Evolutionary conservation across 2,888 invertebrate species (phyloP), one percentile per base, ranked within the genome.

Genomic region (Oligia latruncula): DNA sequence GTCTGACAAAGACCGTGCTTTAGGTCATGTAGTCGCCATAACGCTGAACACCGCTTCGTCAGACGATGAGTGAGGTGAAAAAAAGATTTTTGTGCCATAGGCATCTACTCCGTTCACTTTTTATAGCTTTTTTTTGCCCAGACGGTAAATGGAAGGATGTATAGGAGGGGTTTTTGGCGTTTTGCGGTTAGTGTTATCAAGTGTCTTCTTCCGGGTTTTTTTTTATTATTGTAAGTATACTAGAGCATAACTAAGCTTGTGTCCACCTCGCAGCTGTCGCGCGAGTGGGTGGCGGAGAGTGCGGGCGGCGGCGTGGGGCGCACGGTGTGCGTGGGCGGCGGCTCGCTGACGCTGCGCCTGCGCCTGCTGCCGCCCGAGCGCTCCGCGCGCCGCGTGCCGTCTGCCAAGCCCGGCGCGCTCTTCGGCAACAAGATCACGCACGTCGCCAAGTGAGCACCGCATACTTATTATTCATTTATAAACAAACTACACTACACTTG

Each of bases 341-440:
- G 97, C 9, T 97, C 97, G 92, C 97, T 99, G 87, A 98, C 98
- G 85, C 97, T 99, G 88, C 98, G 98, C 46, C 95, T 98, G 90
- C 98, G 98, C 91, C 98, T 99, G 95, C 97, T 98, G 91, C 98
- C 99, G 77, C 98, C 98, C 82, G 99, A 99, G 95, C 98, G 98
- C 74, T 98, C 98, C 17, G 97, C 98, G 88, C 97, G 98, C 89
- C 97, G 99, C 92, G 98, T 98, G 88, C 99, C 99, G 85, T 98
- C 98, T 77, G 98, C 98, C 80, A 98, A 99, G 95, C 98, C 98
- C 79, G 98, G 98, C 88, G 98, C 99, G 81, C 97, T 99, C 73
- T 99, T 99, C 96, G 99, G 99, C 80, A 98, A 99, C 90, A 99
- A 98, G 97, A 98, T 99, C 94, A 98, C 98, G 91, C 98, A 98